Percentiles rank a stretch among this genome's conserved stretches.
Evolutionary conservation across 30 jellyfish, hydroid and myxozoan genomes (phyloP).

Genomic region (Aurelia aurita complex sp. Pacific): DNA sequence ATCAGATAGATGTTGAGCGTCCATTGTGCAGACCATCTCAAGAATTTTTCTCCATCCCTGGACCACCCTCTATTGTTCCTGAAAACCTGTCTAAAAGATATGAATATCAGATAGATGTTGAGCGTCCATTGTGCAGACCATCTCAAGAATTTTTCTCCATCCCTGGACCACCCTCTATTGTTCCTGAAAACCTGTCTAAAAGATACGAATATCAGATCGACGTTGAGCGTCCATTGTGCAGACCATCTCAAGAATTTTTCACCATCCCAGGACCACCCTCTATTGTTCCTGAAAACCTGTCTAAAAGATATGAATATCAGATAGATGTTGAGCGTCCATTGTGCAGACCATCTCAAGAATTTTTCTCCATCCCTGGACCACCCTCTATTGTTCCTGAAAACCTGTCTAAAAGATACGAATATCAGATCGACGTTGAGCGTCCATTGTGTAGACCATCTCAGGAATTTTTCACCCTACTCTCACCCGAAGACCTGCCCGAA

Average conservation of each 20-base stretch:
- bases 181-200: background rate
- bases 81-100: slow-evolving; percentile 15
- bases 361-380: background rate
- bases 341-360: slow-evolving; percentile 10
- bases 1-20: background rate
- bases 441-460: slow-evolving; percentile 7
- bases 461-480: background rate
- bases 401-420: background rate
- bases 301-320: slow-evolving; percentile 3
- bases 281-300: too few species aligned
- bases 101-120: slow-evolving; percentile 14
- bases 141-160: slow-evolving; percentile 3
- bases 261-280: background rate
- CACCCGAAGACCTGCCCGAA: background rate
- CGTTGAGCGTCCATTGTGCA: background rate
- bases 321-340: background rate
- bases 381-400: too few species aligned
- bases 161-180: background rate
- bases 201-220: slow-evolving; percentile 31
- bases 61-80: background rate
- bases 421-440: background rate
- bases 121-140: slow-evolving; percentile 8
- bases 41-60: background rate
- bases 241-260: slow-evolving; percentile 20
- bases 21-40: slow-evolving; percentile 1